Percentiles rank a stretch among this genome's conserved stretches.
Evolutionary conservation across 2,113 vertebrate genomes (phyloP).

Genomic region (Bubalus kerabau): DNA sequence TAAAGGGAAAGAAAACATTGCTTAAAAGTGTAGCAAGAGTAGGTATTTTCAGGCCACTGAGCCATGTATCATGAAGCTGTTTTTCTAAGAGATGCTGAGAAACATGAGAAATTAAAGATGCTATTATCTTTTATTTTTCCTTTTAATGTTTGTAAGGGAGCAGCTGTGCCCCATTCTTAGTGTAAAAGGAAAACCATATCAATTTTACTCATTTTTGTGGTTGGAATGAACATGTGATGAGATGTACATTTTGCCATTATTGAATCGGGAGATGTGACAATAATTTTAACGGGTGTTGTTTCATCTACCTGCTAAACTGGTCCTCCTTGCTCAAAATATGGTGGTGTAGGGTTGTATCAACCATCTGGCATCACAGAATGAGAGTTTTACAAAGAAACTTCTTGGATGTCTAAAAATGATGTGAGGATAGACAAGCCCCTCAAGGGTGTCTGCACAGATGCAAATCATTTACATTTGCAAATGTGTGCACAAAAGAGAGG

Average conservation of each 20-base stretch:
- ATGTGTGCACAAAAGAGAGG: conserved; percentile 37
- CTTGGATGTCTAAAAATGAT: conserved; percentile 44
- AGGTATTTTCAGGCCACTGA: conserved; percentile 45
- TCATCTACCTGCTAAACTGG: conserved; percentile 58
- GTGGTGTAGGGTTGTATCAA: conserved; percentile 42
- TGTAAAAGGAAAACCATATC: conserved; percentile 45
- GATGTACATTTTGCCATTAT: conserved; percentile 43
- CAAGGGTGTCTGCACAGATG: conserved; percentile 49
- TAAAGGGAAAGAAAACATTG: not conserved
- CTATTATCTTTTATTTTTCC: conserved; percentile 49
- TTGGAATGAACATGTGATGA: conserved; percentile 47
- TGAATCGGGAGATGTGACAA: conserved; percentile 14
- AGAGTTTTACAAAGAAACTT: conserved; percentile 52
- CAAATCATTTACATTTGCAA: conserved; percentile 56
- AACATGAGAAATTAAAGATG: conserved; percentile 57
- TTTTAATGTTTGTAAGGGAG: conserved; percentile 47
- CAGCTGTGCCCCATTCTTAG: conserved; percentile 57
- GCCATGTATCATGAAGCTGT: conserved; percentile 20
- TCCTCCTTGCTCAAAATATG: conserved; percentile 40
- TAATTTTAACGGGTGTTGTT: conserved; percentile 47
- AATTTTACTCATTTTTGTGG: conserved; percentile 58
- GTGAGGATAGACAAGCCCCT: conserved; percentile 39
- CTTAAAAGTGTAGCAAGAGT: not conserved
- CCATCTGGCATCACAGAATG: conserved; percentile 48
- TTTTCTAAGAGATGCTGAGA: conserved; percentile 48